Evolutionary conservation across 37 sponge, comb jelly and placozoan species (phyloP).

Genomic region (Chondrilla cf. caribensis): DNA sequence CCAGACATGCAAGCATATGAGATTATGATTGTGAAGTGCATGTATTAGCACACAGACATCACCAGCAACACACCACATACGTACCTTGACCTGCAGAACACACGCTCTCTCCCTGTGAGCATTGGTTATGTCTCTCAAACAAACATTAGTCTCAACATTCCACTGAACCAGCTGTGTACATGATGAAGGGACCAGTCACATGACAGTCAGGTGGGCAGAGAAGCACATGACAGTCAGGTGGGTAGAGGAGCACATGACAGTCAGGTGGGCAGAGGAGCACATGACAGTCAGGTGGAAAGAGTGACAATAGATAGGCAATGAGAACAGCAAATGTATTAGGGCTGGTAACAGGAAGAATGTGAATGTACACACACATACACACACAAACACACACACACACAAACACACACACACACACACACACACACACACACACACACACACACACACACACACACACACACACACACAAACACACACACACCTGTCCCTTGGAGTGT

Average conservation of each 20-base stretch:
- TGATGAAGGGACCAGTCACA: background rate
- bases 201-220: background rate
- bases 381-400: too few species aligned
- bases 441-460: background rate
- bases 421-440: background rate
- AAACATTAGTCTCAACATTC: conserved; percentile 55
- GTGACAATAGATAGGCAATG: too few species aligned
- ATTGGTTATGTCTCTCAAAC: conserved; percentile 49
- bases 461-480: conserved; percentile 13
- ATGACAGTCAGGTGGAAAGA: background rate
- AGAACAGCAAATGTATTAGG: too few species aligned
- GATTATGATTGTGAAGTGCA: too few species aligned
- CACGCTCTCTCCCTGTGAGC: conserved; percentile 72
- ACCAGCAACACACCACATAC: too few species aligned
- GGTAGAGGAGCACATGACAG: background rate
- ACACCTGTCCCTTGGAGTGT: conserved; percentile 78
- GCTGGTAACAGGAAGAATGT: too few species aligned
- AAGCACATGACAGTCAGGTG: too few species aligned
- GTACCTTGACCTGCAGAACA: conserved; percentile 60
- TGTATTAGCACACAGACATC: too few species aligned
- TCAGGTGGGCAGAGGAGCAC: background rate
- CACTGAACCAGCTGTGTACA: conserved; percentile 33
- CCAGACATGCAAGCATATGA: too few species aligned
- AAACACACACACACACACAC: too few species aligned
- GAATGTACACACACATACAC: too few species aligned